Base-by-base conservation (phyloP, 2,888 invertebrate species). In the Andrena praecox region DNA sequence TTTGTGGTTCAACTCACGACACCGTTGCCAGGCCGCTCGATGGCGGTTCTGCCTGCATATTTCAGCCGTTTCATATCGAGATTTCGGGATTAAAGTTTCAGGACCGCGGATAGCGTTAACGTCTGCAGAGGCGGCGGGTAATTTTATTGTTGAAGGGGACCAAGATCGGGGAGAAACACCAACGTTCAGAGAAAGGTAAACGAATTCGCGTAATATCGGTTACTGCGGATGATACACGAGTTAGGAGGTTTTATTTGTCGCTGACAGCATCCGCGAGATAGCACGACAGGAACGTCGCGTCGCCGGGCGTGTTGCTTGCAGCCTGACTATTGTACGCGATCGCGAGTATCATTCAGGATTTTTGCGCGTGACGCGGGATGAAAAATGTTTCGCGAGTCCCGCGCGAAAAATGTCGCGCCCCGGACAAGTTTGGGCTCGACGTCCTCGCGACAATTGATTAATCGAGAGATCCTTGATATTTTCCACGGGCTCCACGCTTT, bases 211-310 rank as follows among this genome's bases (percentile, higher is more conserved):
- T 56, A 54, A 27, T 59, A 74, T 42, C 50, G 54, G 12, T 20
- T 48, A 63, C 33, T 29, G 20, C 7, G 59, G 48, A 66, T 66
- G 64, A 73, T 54, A 54, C 35, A 50, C 48, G 52, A 20, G 52
- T 72, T 79, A 48, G 33, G 60, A 67, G 66, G 80, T 82, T 86
- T 77, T 82, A 86, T 86, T 84, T 80, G 82, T 70, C 69, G 72
- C 27, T 69, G 82, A 80, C 87, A 82, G 82, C 29, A 56, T 63
- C 48, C 63, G 67, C 71, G 75, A 60, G 76, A 73, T 76, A 87
- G 72, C 62, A 31, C 73, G 78, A 71, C 79, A 66, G 59, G 71
- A 77, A 72, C 72, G 74, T 71, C 70, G 42, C 50, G 42, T 72
- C 62, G 12, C 56, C 68, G 62, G 42, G 16, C 63, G 60, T 62